Evolutionary conservation across 2,113 vertebrate genomes (phyloP).

Genomic region (Hippocampus barbouri): DNA sequence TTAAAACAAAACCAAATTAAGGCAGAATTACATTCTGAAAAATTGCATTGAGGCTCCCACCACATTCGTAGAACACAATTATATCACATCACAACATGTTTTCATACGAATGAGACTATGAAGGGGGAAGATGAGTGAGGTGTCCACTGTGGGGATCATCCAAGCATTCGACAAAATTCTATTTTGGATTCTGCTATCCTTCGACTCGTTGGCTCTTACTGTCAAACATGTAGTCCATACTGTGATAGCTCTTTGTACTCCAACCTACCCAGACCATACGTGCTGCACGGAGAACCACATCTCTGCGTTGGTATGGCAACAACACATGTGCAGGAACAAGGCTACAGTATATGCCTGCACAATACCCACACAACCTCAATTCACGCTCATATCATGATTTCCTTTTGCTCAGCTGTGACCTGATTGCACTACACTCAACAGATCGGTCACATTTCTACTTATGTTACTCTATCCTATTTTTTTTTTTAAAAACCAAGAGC

Average conservation of each 20-base stretch:
- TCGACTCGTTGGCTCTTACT: constrained; percentile 34
- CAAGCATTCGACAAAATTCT: constrained; percentile 29
- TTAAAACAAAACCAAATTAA: too few relatives aligned
- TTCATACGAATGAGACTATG: constrained; percentile 8
- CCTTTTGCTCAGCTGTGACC: constrained; percentile 7
- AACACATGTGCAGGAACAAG: constrained; percentile 28
- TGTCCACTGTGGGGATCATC: constrained; percentile 43
- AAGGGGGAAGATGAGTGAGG: constrained; percentile 26
- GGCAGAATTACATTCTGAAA: too few relatives aligned
- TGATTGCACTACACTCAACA: neutral
- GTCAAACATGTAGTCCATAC: constrained; percentile 5
- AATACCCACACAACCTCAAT: constrained; percentile 1
- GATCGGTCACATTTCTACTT: neutral
- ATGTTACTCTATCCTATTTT: too few relatives aligned
- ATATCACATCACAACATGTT: neutral
- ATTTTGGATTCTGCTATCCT: constrained; percentile 52
- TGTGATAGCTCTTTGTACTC: constrained; percentile 11
- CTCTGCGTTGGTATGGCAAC: constrained; percentile 56
- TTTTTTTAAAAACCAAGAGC: neutral
- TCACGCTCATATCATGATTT: constrained; percentile 2
- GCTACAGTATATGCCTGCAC: constrained; percentile 2
- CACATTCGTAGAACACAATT: neutral
- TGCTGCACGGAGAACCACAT: constrained; percentile 26
- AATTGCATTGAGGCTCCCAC: neutral
- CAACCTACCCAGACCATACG: constrained; percentile 16